Conservation (phyloP, 2,888 invertebrate species). For the Omphaloscelis lunosa region DNA sequence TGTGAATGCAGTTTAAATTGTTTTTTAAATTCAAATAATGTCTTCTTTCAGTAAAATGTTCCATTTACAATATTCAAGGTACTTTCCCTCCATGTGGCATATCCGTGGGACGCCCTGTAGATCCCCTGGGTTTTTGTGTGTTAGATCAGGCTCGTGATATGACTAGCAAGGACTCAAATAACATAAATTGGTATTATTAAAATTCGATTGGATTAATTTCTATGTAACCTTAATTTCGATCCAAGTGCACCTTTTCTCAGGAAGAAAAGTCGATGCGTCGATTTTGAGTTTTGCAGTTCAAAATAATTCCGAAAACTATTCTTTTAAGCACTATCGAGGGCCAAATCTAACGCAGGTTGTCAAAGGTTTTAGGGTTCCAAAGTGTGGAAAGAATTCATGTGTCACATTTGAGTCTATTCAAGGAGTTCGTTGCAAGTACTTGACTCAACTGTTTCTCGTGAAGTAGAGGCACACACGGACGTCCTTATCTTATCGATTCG, state of each 20-base stretch:
- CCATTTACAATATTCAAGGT: too few species aligned
- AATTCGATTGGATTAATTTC: background rate
- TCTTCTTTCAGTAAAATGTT: too few species aligned
- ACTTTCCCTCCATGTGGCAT: too few species aligned
- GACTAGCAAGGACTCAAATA: background rate
- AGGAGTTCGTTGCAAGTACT: conserved; percentile 12
- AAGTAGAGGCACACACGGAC: background rate
- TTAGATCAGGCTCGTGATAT: background rate
- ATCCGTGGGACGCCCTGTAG: too few species aligned
- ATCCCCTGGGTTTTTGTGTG: background rate
- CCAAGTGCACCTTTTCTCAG: background rate
- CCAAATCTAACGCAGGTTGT: background rate
- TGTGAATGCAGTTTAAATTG: too few species aligned
- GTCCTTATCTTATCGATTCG: conserved; percentile 13
- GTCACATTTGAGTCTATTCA: conserved; percentile 4
- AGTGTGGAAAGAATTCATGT: background rate
- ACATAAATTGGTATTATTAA: background rate
- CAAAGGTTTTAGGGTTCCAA: background rate
- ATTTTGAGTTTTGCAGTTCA: background rate
- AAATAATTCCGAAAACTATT: background rate
- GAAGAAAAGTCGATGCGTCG: too few species aligned
- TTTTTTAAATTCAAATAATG: too few species aligned
- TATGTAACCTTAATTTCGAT: conserved; percentile 1
- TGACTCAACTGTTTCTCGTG: conserved; percentile 12
- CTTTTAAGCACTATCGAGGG: background rate